A percentile compares a stretch with the other conserved stretches of the same genome.
Evolutionary conservation across 1,140 invertebrate genomes (phyloP).

Genomic region (Trissolcus basalis): DNA sequence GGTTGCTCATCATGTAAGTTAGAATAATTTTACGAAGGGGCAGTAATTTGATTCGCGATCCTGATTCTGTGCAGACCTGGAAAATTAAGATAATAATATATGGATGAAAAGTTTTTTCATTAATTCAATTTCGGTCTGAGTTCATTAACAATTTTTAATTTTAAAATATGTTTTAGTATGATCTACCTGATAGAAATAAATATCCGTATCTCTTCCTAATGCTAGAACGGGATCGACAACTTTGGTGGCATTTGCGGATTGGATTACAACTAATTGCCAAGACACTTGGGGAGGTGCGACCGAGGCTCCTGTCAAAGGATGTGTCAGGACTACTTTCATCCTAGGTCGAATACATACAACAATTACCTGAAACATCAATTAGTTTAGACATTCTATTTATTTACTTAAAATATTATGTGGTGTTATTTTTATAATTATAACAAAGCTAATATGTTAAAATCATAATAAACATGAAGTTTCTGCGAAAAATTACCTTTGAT

Average conservation of each 20-base stretch:
- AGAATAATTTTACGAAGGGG: conserved; percentile 83
- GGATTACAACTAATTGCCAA: conserved; percentile 94
- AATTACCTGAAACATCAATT: conserved; percentile 82
- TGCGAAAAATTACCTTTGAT: conserved; percentile 82
- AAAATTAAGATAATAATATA: neutral
- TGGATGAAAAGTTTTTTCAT: too few relatives aligned
- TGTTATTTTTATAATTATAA: too few relatives aligned
- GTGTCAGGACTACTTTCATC: conserved; percentile 82
- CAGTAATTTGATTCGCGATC: conserved; percentile 78
- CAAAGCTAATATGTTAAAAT: neutral
- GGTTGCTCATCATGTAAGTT: conserved; percentile 82
- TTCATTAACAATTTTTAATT: too few relatives aligned
- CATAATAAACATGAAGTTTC: neutral
- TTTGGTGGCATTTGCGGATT: conserved; percentile 83
- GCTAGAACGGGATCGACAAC: conserved; percentile 91
- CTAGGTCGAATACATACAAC: conserved; percentile 89
- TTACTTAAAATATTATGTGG: too few relatives aligned
- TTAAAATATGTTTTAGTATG: too few relatives aligned
- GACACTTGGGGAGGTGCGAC: conserved; percentile 89
- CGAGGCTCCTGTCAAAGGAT: conserved; percentile 79
- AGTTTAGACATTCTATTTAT: too few relatives aligned
- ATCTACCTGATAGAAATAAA: conserved; percentile 91
- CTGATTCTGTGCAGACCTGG: conserved; percentile 71
- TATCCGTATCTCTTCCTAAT: conserved; percentile 85
- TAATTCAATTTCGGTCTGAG: too few relatives aligned